phyloP scores from a whole-genome alignment of 2,888 invertebrate species.

The Pammene fasciana region DNA sequence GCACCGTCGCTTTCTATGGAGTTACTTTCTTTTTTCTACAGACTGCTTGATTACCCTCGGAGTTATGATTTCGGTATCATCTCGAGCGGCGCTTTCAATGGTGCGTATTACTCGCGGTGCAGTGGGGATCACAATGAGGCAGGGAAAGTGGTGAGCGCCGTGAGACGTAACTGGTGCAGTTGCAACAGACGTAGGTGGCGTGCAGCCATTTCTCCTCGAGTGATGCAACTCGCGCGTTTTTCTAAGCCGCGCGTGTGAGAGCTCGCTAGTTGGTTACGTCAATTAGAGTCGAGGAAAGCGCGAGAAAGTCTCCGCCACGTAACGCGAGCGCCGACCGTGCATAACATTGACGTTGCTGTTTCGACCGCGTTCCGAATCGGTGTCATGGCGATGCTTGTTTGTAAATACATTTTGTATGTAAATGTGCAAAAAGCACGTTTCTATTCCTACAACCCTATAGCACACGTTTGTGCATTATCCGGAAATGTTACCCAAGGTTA shows the following conservation, averaged over 20 bases:
- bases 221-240: conserved; percentile 79
- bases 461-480: conserved; percentile 45
- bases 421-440: conserved; percentile 59
- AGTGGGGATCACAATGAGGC: conserved; percentile 69
- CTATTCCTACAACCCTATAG: conserved; percentile 50
- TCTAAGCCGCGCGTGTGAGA: conserved; percentile 76
- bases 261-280: conserved; percentile 76
- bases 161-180: conserved; percentile 72
- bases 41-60: conserved; percentile 58
- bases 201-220: conserved; percentile 80
- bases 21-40: conserved; percentile 80
- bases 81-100: conserved; percentile 54
- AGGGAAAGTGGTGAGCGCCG: conserved; percentile 65
- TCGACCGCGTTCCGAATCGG: conserved; percentile 57
- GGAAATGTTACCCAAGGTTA: conserved; percentile 39
- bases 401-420: conserved; percentile 65
- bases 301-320: conserved; percentile 78
- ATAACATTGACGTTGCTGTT: conserved; percentile 54
- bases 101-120: conserved; percentile 47
- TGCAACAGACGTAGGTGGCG: conserved; percentile 72
- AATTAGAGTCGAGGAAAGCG: conserved; percentile 79
- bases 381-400: conserved; percentile 78
- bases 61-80: conserved; percentile 62
- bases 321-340: conserved; percentile 62
- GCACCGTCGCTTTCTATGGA: conserved; percentile 78